Evolutionary conservation across 2,797 vertebrate genomes (phyloP).

Genomic region (Gorsachius magnificus): DNA sequence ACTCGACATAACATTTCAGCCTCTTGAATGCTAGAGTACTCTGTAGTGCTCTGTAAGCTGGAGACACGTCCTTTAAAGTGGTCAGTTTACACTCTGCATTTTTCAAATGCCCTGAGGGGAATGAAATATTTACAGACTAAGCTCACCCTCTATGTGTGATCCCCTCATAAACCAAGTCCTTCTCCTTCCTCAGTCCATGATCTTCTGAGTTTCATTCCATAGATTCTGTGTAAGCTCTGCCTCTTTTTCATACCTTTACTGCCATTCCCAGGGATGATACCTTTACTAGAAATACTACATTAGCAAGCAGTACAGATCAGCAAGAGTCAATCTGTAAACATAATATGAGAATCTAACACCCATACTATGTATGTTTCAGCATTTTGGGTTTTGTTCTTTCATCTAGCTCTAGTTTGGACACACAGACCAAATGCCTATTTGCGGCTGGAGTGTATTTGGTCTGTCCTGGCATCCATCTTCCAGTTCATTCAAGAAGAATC

Average conservation of each 20-base stretch:
- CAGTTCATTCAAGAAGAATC: not conserved
- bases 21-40: not conserved
- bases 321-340: not conserved
- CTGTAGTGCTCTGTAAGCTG: not conserved
- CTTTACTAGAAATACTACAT: not conserved
- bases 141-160: not conserved
- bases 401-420: not conserved
- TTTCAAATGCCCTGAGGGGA: not conserved
- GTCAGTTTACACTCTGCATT: not conserved
- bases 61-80: not conserved
- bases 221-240: not conserved
- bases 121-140: not conserved
- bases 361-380: not conserved
- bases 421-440: not conserved
- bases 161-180: not conserved
- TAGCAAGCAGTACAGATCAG: not conserved
- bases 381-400: not conserved
- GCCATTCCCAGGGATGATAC: not conserved
- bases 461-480: no score
- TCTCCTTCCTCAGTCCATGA: not conserved
- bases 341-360: not conserved
- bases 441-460: not conserved
- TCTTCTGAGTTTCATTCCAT: not conserved
- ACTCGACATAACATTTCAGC: not conserved
- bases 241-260: not conserved